phyloP scores from a whole-genome alignment of 2,797 vertebrate genomes.

The Enteromius fasciolatus region DNA sequence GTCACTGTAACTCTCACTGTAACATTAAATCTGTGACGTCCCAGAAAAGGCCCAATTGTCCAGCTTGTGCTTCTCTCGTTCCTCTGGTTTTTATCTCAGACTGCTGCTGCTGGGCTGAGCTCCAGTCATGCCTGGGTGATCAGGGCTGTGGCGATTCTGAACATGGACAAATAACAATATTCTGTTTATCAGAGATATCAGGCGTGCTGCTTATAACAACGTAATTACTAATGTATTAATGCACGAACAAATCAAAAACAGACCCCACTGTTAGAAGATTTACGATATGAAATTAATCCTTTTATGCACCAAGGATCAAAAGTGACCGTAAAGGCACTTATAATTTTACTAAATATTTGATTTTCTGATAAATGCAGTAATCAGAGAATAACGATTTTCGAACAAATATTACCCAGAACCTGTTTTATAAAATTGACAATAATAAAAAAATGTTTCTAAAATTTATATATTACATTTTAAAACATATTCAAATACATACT shows the following conservation, averaged over 20 bases:
- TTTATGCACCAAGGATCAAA: not conserved
- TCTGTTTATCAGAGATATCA: not conserved
- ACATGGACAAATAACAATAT: not conserved
- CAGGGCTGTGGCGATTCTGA: slow-evolving; percentile 94
- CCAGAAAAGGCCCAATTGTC: not conserved
- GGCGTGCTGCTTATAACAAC: not conserved
- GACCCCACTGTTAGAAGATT: not conserved
- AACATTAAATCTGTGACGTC: not conserved
- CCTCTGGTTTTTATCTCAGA: slow-evolving; percentile 80
- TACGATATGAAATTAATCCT: not conserved
- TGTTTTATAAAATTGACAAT: not conserved
- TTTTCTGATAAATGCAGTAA: not conserved
- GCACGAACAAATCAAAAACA: not conserved
- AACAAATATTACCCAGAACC: too few relatives aligned
- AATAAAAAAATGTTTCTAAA: too few relatives aligned
- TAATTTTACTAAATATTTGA: too few relatives aligned
- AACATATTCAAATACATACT: not conserved
- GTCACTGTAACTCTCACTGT: slow-evolving; percentile 1
- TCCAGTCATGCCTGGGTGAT: slow-evolving; percentile 88
- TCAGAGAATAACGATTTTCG: not conserved
- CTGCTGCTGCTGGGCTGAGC: slow-evolving; percentile 95
- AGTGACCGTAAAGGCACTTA: not conserved
- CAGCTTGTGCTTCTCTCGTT: slow-evolving; percentile 22
- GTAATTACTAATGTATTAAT: not conserved
- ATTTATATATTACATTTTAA: not conserved